phyloP scores from a whole-genome alignment of 2,888 invertebrate genomes.

The Griposia aprilina region DNA sequence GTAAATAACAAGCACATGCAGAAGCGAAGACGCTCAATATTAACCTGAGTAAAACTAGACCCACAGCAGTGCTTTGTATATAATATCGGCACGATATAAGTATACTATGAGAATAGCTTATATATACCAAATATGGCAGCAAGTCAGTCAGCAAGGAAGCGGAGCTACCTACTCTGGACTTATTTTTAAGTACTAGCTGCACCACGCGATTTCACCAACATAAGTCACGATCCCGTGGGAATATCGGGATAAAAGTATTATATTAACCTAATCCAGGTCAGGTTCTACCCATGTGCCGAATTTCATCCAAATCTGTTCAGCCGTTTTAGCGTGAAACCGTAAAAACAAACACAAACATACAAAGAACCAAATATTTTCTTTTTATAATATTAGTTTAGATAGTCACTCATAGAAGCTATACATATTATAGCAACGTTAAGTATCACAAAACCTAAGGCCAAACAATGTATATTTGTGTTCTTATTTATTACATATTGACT shows the following conservation, averaged over 20 bases:
- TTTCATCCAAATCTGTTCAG: too few species aligned
- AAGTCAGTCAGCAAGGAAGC: neutral
- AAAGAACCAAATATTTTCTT: too few species aligned
- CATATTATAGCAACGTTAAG: too few species aligned
- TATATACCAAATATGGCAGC: neutral
- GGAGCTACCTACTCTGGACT: neutral
- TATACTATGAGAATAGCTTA: neutral
- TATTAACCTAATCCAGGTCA: too few species aligned
- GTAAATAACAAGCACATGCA: neutral
- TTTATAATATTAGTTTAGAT: too few species aligned
- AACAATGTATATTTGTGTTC: neutral
- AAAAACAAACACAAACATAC: too few species aligned
- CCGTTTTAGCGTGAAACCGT: too few species aligned
- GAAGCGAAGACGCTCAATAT: neutral
- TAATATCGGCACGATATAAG: neutral
- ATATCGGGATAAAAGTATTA: too few species aligned
- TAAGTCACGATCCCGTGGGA: too few species aligned
- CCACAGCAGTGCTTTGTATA: neutral
- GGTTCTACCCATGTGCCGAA: too few species aligned
- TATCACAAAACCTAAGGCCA: neutral
- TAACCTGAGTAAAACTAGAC: neutral
- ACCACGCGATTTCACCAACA: too few species aligned
- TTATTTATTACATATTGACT: conserved; percentile 7
- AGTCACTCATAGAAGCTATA: neutral
- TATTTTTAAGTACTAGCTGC: neutral